phyloP scores from a whole-genome alignment of 2,888 invertebrate species.

The Uropetala carovei region DNA sequence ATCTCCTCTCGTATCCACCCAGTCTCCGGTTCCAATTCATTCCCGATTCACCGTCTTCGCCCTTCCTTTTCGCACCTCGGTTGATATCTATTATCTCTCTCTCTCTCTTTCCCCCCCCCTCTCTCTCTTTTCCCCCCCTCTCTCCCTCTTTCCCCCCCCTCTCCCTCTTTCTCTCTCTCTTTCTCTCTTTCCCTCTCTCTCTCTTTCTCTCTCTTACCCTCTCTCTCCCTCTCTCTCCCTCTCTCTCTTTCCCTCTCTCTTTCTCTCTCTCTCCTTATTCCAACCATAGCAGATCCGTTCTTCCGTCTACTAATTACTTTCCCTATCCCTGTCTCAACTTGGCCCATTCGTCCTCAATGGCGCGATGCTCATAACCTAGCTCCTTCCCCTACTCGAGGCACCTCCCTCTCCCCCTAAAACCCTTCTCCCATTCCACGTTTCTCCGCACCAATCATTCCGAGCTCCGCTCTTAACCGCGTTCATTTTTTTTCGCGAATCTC shows the following conservation, averaged over 20 bases:
- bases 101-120: background rate
- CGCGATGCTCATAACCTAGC: background rate
- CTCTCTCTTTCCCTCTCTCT: too few relatives aligned
- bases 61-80: background rate
- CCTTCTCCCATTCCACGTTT: constrained; percentile 13
- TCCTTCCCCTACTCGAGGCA: background rate
- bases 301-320: too few relatives aligned
- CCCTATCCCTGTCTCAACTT: background rate
- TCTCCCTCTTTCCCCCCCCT: background rate
- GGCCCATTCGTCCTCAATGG: background rate
- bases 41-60: background rate
- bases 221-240: too few relatives aligned
- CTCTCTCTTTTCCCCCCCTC: background rate
- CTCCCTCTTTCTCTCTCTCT: too few relatives aligned
- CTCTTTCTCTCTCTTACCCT: too few relatives aligned
- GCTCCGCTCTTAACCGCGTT: background rate
- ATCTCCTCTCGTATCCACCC: background rate
- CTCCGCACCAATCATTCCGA: background rate
- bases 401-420: too few relatives aligned
- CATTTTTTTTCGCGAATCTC: too few relatives aligned
- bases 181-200: too few relatives aligned
- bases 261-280: background rate
- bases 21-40: background rate
- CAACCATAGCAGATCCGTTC: background rate
- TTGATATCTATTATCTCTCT: background rate